Conservation (phyloP, 1,140 invertebrate genomes). For the Scaptomyza graminum region DNA sequence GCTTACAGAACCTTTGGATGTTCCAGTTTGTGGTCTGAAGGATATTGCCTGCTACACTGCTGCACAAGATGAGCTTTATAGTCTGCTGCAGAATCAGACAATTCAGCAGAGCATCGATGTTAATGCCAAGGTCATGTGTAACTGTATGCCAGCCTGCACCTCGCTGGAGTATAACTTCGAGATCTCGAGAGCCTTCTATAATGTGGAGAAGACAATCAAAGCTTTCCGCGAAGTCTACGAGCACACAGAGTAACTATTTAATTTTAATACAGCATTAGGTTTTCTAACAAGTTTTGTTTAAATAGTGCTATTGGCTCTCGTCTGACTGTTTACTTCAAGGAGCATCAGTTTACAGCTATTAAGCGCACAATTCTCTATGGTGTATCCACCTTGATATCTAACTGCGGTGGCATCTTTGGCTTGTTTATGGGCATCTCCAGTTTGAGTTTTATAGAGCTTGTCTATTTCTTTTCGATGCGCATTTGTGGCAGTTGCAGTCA, state of each 20-base stretch:
- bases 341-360: conserved; percentile 87
- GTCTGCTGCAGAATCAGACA: conserved; percentile 66
- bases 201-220: conserved; percentile 57
- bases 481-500: conserved; percentile 75
- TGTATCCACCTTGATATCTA: conserved; percentile 87
- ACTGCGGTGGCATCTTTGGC: conserved; percentile 88
- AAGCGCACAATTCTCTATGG: conserved; percentile 87
- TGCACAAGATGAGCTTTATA: conserved; percentile 73
- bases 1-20: conserved; percentile 58
- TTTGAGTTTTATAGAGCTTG: conserved; percentile 85
- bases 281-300: neutral
- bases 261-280: neutral
- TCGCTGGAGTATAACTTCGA: conserved; percentile 88
- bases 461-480: conserved; percentile 84
- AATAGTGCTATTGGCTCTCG: conserved; percentile 67
- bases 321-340: conserved; percentile 86
- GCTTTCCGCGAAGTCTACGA: conserved; percentile 70
- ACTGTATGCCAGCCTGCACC: conserved; percentile 88
- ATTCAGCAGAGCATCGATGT: conserved; percentile 53
- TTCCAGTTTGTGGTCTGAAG: conserved; percentile 59
- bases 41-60: conserved; percentile 73
- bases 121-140: conserved; percentile 82
- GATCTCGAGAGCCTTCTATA: conserved; percentile 86
- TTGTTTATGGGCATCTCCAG: conserved; percentile 87
- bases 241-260: conserved; percentile 57